Evolutionary conservation across 2,113 vertebrate species (phyloP), one percentile per base, ranked within the genome.

Genomic region (Felis chaus): DNA sequence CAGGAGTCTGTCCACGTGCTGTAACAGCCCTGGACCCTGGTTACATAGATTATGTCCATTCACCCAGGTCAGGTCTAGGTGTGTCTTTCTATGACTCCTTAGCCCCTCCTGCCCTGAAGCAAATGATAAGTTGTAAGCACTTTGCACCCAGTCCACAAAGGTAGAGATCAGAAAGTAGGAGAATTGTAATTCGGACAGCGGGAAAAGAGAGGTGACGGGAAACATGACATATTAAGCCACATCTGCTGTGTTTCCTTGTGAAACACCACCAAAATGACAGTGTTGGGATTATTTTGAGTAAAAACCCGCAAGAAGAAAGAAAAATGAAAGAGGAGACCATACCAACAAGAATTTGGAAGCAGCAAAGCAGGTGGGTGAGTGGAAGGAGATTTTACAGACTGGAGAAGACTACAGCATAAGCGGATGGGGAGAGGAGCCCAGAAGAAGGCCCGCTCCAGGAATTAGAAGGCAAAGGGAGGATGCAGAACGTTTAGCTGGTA

Each of bases 341-440:
- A 61, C n/a, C 55, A 95, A 82, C 63, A 68, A 65, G 57, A 78
- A 36, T 94, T 89, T 94, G 50, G 73, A 83, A 95, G 53, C 31
- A 69, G 5, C 86, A 39, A 55, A 92, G 71, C 63, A 66, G 92
- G 39, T 85, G 31, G 15, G 69, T 82, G 68, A 91, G 31, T n/a
- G 55, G 23, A 80, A 74, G 50, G 29, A 33, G 63, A 61, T 55
- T 78, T 84, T 57, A 10, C 27, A 76, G 31, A 76, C 50, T 41
- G 85, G 50, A 39, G 33, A 73, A 69, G 39, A 76, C 48, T 13
- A 21, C 66, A 68, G 27, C 29, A 1, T 71, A 25, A 18, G 31
- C 19, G 41, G 12, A 31, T 16, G 14, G 25, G 31, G 14, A 78
- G 19, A 68, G 50, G 41, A 50, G 45, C 31, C 31, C 36, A 0